phyloP scores from a whole-genome alignment of 2,888 invertebrate genomes.

The Stegophylla sp. region DNA sequence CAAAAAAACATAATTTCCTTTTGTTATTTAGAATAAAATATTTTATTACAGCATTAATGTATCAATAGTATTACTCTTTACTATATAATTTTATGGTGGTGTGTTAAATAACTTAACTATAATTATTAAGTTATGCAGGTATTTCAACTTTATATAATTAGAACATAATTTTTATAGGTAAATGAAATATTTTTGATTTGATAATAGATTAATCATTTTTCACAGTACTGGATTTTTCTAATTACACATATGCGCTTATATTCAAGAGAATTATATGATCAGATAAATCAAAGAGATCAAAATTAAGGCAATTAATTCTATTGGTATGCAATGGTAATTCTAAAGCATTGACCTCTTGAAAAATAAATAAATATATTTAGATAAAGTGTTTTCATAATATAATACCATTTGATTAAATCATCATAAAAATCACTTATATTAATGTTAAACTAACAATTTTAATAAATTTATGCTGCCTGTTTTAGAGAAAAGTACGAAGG shows the following conservation, averaged over 20 bases:
- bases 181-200: background rate
- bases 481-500: conserved; percentile 86
- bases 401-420: conserved; percentile 9
- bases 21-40: too few species aligned
- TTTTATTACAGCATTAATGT: too few species aligned
- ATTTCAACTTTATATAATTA: too few species aligned
- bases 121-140: too few species aligned
- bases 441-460: conserved; percentile 1
- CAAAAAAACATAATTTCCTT: too few species aligned
- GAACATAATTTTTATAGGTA: too few species aligned
- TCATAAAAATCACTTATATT: background rate
- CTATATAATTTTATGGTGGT: too few species aligned
- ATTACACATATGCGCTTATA: background rate
- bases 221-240: background rate
- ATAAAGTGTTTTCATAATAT: background rate
- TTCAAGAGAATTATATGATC: background rate
- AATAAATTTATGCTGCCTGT: conserved; percentile 28
- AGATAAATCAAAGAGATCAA: conserved; percentile 8
- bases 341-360: conserved; percentile 25
- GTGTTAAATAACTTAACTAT: too few species aligned
- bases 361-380: conserved; percentile 17
- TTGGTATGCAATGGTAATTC: background rate
- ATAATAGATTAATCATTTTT: background rate
- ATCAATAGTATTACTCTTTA: too few species aligned
- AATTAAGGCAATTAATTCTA: background rate